Base-by-base conservation (phyloP, 37 sponge, comb jelly and placozoan genomes). In the Halisarca cf. caerulea region DNA sequence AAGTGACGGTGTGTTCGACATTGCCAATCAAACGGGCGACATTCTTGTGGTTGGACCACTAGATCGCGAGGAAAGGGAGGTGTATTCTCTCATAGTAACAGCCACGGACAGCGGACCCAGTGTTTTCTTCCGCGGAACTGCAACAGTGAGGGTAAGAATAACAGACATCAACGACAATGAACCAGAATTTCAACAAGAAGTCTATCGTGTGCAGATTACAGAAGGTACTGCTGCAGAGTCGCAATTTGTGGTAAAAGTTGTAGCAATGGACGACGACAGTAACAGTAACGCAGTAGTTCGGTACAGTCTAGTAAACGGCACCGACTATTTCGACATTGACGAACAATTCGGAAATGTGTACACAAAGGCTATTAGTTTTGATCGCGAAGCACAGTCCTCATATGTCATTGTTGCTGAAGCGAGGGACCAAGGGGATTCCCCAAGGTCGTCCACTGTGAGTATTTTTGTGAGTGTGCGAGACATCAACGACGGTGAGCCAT, bases 101-200 rank as follows among this genome's bases (percentile, higher is more conserved):
- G 93, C 84, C 33, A 87, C 80, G 3, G 93, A 92, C 66, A 86
- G 66, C 30, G 90, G 81, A n/a, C 84, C 86, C 0, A 75, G 51
- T 47, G 69, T 68, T 0, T 8, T 34, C 33, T 68, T 68, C 69
- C 42, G 77, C 23, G 77, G 77, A 2, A 61, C 82, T 4, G 53
- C 69, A 66, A 58, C 38, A 15, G 84, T 92, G 23, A 74, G 44
- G 42, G 59, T 92, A 0, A n/a, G 33, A 4, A 86, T 92, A 27
- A 86, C 84, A 23, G 90, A 92, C 79, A 70, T 92, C 70, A 92
- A 92, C 43, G 93, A 89, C 58, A 84, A 84, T 53, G 70, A 70
- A n/a, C 93, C 93, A 7, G 23, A 25, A 18, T 92, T 92, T 60
- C 28, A 78, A 2, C 39, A 84, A 35, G n/a, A 81, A 21, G 79